Percentiles rank a stretch among this genome's conserved stretches.
Conservation (phyloP, 1,140 invertebrate species). For the Drosophila subpulchrella region DNA sequence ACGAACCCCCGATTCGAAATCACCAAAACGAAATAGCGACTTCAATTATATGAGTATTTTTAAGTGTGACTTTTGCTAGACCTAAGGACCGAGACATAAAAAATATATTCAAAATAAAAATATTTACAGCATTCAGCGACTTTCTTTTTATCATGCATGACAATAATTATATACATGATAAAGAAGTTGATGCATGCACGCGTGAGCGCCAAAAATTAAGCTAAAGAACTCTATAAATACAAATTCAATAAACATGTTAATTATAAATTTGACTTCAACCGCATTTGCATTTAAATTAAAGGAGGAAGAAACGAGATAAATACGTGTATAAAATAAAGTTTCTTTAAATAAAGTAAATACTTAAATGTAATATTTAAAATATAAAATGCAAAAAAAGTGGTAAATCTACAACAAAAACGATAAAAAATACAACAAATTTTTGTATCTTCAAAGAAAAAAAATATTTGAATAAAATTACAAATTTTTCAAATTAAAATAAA, state of each 20-base stretch:
- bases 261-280: constrained; percentile 59
- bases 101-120: constrained; percentile 43
- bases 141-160: constrained; percentile 78
- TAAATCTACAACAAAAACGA: not conserved
- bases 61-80: constrained; percentile 73
- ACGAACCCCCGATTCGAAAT: constrained; percentile 50
- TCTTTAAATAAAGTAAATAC: constrained; percentile 61
- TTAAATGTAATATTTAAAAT: constrained; percentile 71
- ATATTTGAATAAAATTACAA: constrained; percentile 79
- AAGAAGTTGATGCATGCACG: constrained; percentile 40
- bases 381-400: constrained; percentile 32
- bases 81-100: constrained; percentile 48
- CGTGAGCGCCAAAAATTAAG: constrained; percentile 76
- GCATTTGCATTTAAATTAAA: constrained; percentile 73
- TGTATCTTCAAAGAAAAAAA: constrained; percentile 70
- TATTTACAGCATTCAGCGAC: constrained; percentile 49
- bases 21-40: constrained; percentile 32
- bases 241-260: constrained; percentile 54
- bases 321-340: constrained; percentile 67
- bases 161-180: constrained; percentile 73
- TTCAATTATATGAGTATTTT: constrained; percentile 53
- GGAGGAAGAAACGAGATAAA: constrained; percentile 23
- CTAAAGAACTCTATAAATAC: constrained; percentile 52
- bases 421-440: constrained; percentile 52
- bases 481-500: constrained; percentile 64